Evolutionary conservation across 2,113 vertebrate species (phyloP).

Genomic region (Athene noctua): DNA sequence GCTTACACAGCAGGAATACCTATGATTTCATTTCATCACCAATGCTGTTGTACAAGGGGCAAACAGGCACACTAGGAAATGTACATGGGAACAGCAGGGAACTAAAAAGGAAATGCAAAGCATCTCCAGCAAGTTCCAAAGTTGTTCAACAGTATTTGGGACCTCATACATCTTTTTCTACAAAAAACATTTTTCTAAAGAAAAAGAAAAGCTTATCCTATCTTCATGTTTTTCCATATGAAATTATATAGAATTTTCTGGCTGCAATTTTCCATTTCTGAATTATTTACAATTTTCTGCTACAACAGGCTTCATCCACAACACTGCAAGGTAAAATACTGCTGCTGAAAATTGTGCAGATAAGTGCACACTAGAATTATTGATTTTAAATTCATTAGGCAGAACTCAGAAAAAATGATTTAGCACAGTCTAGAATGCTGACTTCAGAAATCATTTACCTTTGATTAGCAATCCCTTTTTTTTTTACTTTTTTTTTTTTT

Average conservation of each 20-base stretch:
- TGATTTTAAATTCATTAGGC: slow-evolving; percentile 56
- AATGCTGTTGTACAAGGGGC: neutral
- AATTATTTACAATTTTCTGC: slow-evolving; percentile 62
- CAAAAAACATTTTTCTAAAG: neutral
- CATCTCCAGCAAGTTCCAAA: neutral
- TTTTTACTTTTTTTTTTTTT: neutral
- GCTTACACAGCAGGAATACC: neutral
- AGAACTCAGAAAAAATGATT: slow-evolving; percentile 34
- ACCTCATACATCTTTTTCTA: neutral
- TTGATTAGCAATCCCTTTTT: neutral
- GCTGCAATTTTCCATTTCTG: slow-evolving; percentile 34
- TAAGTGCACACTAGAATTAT: slow-evolving; percentile 21
- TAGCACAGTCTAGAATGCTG: slow-evolving; percentile 16
- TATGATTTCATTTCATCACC: neutral
- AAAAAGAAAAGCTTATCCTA: neutral
- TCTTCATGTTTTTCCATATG: neutral
- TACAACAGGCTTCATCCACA: slow-evolving; percentile 19
- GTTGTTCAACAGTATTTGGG: neutral
- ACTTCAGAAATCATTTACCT: slow-evolving; percentile 44
- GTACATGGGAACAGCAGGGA: neutral
- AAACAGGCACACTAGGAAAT: neutral
- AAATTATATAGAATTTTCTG: neutral
- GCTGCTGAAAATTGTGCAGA: slow-evolving; percentile 32
- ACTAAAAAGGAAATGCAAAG: neutral
- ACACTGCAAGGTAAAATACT: slow-evolving; percentile 41